Conservation (phyloP, 2,888 invertebrate species). For the Hofmannophila pseudospretella region DNA sequence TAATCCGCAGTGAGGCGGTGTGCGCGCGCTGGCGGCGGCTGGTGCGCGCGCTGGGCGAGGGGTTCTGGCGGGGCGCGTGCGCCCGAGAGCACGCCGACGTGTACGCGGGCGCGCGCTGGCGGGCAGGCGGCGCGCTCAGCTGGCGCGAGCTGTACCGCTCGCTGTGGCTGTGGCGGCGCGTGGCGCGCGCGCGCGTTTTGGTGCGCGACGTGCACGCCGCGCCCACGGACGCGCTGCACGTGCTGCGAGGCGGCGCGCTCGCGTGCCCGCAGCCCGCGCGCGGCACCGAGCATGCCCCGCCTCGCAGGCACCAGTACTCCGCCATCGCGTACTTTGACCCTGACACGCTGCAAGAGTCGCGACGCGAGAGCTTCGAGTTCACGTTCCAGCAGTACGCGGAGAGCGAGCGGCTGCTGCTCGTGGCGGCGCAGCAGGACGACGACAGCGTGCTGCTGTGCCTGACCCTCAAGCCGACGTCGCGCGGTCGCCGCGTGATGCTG, state of each 20-base stretch:
- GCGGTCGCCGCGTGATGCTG: neutral
- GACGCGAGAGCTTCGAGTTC: conserved; percentile 60
- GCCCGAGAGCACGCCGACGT: too few species aligned
- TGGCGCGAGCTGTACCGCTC: neutral
- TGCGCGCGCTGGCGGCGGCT: neutral
- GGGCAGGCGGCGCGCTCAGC: neutral
- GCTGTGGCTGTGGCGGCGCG: neutral
- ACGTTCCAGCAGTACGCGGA: conserved; percentile 82
- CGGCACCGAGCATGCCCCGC: neutral
- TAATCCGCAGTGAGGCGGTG: neutral
- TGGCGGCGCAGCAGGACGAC: conserved; percentile 77
- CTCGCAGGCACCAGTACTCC: neutral
- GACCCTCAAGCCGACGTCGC: conserved; percentile 51
- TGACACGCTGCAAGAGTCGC: conserved; percentile 51
- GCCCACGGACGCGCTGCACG: neutral
- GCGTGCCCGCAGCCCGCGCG: neutral
- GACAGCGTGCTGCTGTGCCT: conserved; percentile 78
- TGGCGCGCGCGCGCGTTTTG: neutral
- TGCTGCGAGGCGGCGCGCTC: neutral
- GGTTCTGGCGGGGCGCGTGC: too few species aligned
- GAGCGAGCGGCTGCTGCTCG: conserved; percentile 79
- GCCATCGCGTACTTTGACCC: too few species aligned
- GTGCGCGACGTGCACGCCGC: neutral
- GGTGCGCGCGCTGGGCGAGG: neutral
- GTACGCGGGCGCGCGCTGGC: too few species aligned